Percentiles rank a stretch among this genome's conserved stretches.
Conservation (phyloP, 2,113 vertebrate species). For the Zapornia atra region DNA sequence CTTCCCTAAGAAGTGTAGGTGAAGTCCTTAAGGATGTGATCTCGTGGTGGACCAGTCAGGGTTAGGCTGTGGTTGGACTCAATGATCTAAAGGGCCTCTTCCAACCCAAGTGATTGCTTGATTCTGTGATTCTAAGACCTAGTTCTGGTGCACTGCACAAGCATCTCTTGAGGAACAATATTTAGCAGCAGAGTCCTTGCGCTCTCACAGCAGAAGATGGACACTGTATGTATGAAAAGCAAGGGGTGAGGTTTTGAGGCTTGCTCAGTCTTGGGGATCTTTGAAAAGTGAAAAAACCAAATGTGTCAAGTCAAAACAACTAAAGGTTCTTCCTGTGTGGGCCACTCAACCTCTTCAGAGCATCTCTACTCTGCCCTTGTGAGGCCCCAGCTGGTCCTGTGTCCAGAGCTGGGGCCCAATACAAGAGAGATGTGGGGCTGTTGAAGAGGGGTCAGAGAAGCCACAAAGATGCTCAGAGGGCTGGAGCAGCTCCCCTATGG, state of each 20-base stretch:
- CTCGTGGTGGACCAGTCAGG: too few species aligned
- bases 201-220: not conserved
- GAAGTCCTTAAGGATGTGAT: too few species aligned
- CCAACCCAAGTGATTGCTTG: too few species aligned
- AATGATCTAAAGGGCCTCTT: too few species aligned
- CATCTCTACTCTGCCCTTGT: too few species aligned
- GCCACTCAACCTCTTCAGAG: not conserved
- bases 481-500: too few species aligned
- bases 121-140: not conserved
- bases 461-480: too few species aligned
- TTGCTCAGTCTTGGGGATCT: not conserved
- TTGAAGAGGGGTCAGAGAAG: too few species aligned
- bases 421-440: too few species aligned
- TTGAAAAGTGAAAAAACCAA: not conserved
- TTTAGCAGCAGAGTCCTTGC: not conserved
- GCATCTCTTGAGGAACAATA: not conserved
- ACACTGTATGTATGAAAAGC: not conserved
- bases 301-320: not conserved
- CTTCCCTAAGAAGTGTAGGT: not conserved
- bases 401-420: too few species aligned
- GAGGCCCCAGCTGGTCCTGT: too few species aligned
- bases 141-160: not conserved
- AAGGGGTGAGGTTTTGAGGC: not conserved
- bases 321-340: not conserved
- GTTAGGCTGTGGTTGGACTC: too few species aligned